Evolutionary conservation across 1,140 invertebrate genomes (phyloP).

Genomic region (Solenopsis fugax): DNA sequence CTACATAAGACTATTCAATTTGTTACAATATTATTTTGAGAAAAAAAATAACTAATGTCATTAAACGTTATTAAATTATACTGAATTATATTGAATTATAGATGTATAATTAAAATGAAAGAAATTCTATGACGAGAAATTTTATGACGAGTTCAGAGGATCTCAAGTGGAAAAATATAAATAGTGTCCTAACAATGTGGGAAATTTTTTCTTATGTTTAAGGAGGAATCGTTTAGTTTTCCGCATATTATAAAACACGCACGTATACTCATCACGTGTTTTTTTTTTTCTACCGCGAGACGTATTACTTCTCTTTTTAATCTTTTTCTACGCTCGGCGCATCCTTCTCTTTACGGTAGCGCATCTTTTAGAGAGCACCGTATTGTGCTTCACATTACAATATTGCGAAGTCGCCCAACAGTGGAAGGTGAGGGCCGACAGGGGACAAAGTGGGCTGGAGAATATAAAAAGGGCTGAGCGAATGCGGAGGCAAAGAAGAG

Average conservation of each 20-base stretch:
- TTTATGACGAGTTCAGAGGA: neutral
- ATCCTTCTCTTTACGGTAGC: conserved; percentile 62
- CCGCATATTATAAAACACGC: neutral
- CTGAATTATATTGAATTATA: no score
- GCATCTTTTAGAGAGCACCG: conserved; percentile 67
- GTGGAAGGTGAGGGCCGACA: conserved; percentile 43
- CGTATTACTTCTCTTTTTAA: conserved; percentile 72
- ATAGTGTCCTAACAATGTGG: neutral
- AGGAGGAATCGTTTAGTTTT: conserved; percentile 32
- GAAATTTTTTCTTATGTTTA: neutral
- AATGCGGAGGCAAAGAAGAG: neutral
- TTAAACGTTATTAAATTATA: neutral
- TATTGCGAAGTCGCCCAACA: conserved; percentile 71
- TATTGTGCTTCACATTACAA: conserved; percentile 77
- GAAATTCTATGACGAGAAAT: conserved; percentile 6
- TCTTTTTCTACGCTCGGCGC: conserved; percentile 61
- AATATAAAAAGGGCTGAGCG: conserved; percentile 48
- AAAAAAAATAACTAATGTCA: neutral
- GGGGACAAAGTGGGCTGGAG: conserved; percentile 24
- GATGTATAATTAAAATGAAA: no score
- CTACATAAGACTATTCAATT: neutral
- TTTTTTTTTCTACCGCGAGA: conserved; percentile 51
- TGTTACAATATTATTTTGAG: neutral
- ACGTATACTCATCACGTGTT: conserved; percentile 50
- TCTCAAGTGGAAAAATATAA: neutral